These are phyloP conservation scores for Mylabris phalerata DNA, from an alignment of 1,140 invertebrate species.

Conservation along the genomic window DNA sequence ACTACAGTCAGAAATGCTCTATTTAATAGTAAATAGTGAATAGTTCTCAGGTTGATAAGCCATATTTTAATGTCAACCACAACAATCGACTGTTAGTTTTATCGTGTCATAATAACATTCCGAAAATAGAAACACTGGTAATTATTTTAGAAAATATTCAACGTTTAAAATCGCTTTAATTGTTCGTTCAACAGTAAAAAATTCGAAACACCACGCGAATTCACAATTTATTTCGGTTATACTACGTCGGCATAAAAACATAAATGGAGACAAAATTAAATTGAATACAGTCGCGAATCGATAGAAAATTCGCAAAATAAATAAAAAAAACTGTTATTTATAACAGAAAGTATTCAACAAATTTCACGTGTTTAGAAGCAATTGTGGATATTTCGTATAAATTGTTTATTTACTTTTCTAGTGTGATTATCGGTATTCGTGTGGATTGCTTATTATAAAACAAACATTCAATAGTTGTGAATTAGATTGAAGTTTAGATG, in stretches of 20 bases:
- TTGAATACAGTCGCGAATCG: background rate
- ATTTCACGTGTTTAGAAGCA: conserved; percentile 1
- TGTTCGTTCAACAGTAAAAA: background rate
- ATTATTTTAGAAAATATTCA: too few species aligned
- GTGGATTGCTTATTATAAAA: conserved; percentile 2
- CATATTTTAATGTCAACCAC: too few species aligned
- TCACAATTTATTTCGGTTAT: background rate
- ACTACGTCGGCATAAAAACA: too few species aligned
- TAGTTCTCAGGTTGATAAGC: too few species aligned
- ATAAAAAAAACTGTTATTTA: background rate
- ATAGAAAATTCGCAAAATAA: background rate
- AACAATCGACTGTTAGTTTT: too few species aligned
- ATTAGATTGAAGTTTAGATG: conserved; percentile 3
- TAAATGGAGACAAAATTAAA: conserved; percentile 5
- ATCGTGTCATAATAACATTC: too few species aligned
- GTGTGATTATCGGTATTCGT: background rate
- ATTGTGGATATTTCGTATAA: background rate
- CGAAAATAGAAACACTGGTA: too few species aligned
- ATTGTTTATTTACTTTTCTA: too few species aligned
- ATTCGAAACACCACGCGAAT: background rate
- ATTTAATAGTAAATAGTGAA: too few species aligned
- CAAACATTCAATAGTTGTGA: background rate
- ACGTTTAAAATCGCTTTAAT: background rate
- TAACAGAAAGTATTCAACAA: too few species aligned
- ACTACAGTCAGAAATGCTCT: too few species aligned